Evolutionary conservation across 1,140 invertebrate species (phyloP), one percentile per base, ranked within the genome.

Genomic region (Pygmarrhopalites habei): DNA sequence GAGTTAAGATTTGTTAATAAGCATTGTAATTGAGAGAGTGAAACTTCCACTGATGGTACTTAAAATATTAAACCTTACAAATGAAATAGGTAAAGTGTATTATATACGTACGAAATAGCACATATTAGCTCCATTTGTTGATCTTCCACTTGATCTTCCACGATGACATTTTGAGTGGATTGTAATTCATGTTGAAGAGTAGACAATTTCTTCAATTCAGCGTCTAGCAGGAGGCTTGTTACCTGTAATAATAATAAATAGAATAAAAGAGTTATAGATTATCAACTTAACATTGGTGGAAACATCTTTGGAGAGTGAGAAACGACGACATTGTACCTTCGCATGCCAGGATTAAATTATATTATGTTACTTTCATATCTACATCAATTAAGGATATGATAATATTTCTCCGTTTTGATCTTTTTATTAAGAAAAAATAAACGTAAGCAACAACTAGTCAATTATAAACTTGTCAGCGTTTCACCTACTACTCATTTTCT

Each of bases 151-250:
- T 84, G 83, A 46, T 71, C 62, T 25, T 53, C 64, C 19, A 53
- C 58, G 23, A 64, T 60, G 23, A 60, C 32, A 74, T 84, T 82
- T 55, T 79, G 75, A 14, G 82, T 81, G 29, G 81, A 77, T 73
- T 83, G 79, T 19, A 86, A 74, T 74, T 86, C 85, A 57, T 80
- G 78, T 70, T 86, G 84, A 52, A 86, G 75, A 28, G 85, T 83
- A 14, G 77, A 76, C 53, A 86, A 76, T 73, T 85, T 85, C 44
- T 82, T 77, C 41, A 84, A 74, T 73, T 86, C 84, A 2, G 83
- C 83, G 77, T 86, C 85, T 51, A 86, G 73, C 46, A 86, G 75
- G 55, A 85, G 75, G 65, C 82, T 84, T 19, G 84, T 86, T 58
- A 86, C 84, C 84, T 86, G 41, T 7, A 49, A 60, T 57, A 26